A percentile compares a stretch with the other conserved stretches of the same genome.
phyloP scores from a whole-genome alignment of 2,113 vertebrate species.

The Leucoraja erinaceus region DNA sequence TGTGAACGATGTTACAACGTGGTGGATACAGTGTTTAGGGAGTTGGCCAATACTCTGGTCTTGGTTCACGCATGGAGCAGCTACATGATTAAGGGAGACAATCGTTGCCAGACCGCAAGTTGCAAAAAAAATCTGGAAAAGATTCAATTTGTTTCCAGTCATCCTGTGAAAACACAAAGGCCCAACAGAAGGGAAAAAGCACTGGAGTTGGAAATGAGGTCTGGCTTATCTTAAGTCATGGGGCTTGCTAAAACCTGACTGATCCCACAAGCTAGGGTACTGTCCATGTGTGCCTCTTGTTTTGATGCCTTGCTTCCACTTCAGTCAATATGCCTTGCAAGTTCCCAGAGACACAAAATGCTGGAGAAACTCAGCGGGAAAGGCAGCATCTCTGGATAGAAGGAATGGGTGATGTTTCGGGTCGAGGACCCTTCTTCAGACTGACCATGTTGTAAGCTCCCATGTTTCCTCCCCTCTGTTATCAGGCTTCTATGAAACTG shows the following conservation, averaged over 20 bases:
- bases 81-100: background rate
- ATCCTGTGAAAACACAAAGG: background rate
- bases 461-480: too few species aligned
- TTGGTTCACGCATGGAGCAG: background rate
- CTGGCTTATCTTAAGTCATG: background rate
- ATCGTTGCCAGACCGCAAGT: background rate
- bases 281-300: too few species aligned
- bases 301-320: too few species aligned
- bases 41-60: background rate
- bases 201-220: background rate
- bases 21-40: background rate
- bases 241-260: background rate
- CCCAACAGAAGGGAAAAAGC: background rate
- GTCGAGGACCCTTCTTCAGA: too few species aligned
- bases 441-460: too few species aligned
- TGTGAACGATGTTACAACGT: background rate
- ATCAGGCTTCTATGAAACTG: too few species aligned
- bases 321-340: too few species aligned
- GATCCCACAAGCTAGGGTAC: background rate
- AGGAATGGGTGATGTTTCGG: too few species aligned
- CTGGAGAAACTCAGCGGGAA: too few species aligned
- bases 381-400: too few species aligned
- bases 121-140: too few species aligned
- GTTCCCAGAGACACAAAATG: too few species aligned
- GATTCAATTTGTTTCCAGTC: background rate